Conservation (phyloP, 2,888 invertebrate genomes). For the Apantesis nais region DNA sequence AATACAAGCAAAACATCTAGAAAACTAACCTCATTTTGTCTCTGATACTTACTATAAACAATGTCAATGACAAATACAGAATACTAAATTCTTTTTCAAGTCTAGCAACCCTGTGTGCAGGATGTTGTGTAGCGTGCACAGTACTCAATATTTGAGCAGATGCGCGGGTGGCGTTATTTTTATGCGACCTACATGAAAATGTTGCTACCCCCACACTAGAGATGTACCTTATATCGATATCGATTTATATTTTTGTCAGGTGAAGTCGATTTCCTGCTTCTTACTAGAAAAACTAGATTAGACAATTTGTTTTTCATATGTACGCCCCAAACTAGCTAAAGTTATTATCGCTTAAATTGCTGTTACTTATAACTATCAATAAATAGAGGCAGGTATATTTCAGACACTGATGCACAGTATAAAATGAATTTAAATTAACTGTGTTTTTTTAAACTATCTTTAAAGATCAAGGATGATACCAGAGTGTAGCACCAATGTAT, state of each 20-base stretch:
- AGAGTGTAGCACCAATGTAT: no score
- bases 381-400: no score
- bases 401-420: no score
- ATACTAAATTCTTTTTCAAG: slow-evolving; percentile 11
- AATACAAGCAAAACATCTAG: not conserved
- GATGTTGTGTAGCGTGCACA: slow-evolving; percentile 41
- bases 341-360: no score
- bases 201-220: slow-evolving; percentile 60
- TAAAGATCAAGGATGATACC: no score
- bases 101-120: slow-evolving; percentile 38
- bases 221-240: slow-evolving; percentile 48
- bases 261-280: no score
- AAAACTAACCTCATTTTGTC: not conserved
- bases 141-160: slow-evolving; percentile 83
- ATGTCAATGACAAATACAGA: slow-evolving; percentile 12
- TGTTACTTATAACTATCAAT: no score
- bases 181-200: slow-evolving; percentile 82
- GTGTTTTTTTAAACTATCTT: no score
- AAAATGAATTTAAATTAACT: no score
- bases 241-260: not conserved
- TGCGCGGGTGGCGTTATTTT: slow-evolving; percentile 81
- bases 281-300: no score
- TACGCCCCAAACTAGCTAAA: no score
- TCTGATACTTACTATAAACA: slow-evolving; percentile 2
- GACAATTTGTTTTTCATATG: no score